Percentiles rank a stretch among this genome's conserved stretches.
phyloP scores from a whole-genome alignment of 2,888 invertebrate genomes.

The Heliconius sara region DNA sequence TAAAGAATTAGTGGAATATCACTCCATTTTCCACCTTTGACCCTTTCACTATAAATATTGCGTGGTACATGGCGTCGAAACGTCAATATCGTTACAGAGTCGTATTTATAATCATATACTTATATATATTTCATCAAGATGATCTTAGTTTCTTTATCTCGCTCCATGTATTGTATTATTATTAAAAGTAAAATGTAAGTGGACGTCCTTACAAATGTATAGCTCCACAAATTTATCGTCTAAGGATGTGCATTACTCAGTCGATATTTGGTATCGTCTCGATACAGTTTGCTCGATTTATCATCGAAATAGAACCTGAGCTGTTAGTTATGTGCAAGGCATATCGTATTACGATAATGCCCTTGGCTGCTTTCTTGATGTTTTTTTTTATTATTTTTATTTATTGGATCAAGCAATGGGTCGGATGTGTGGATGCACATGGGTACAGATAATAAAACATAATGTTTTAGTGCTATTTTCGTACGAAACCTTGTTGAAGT shows the following conservation, averaged over 20 bases:
- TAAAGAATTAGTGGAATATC: background rate
- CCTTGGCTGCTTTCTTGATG: conserved; percentile 58
- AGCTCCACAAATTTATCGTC: conserved; percentile 50
- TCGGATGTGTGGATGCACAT: conserved; percentile 39
- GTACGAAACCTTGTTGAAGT: conserved; percentile 8
- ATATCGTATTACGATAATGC: conserved; percentile 76
- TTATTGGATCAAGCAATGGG: conserved; percentile 51
- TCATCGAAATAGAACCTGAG: conserved; percentile 66
- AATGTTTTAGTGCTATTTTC: conserved; percentile 24
- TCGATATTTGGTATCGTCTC: conserved; percentile 69
- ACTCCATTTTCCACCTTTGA: too few relatives aligned
- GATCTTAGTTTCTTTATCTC: background rate
- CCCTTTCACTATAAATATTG: too few relatives aligned
- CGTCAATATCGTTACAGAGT: too few relatives aligned
- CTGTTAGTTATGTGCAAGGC: conserved; percentile 67
- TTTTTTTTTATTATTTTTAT: conserved; percentile 56
- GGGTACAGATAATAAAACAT: conserved; percentile 40
- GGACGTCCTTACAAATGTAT: conserved; percentile 47
- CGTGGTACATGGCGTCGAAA: too few relatives aligned
- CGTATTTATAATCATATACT: too few relatives aligned
- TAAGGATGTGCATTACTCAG: conserved; percentile 48
- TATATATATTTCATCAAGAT: too few relatives aligned
- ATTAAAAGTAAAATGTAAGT: conserved; percentile 23
- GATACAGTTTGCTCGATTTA: conserved; percentile 75
- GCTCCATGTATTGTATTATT: background rate